Evolutionary conservation across 2,113 vertebrate genomes (phyloP), one percentile per base, ranked within the genome.

Genomic region (Mixornis gularis): DNA sequence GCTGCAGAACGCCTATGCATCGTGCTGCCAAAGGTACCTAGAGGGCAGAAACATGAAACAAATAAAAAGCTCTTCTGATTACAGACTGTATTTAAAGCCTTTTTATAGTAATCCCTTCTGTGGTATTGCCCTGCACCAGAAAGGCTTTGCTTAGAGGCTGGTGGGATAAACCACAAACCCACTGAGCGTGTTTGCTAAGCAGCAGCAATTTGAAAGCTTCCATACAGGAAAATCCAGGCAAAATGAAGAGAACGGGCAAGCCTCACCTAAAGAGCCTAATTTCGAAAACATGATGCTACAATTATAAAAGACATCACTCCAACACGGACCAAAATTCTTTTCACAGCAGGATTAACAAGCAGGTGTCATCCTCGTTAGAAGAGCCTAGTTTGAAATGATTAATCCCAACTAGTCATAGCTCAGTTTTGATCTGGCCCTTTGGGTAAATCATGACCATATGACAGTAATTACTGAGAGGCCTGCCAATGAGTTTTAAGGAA

Each of bases 61-160:
- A 96, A 96, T 96, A 96, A 94, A 96, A 96, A 93, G 87, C 92
- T 89, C 91, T 90, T 96, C 93, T 96, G 95, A 95, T 95, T 96
- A 95, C 55, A 93, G 93, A 51, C 86, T 90, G 79, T 87, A 95
- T 96, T 95, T 96, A 96, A 96, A 90, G 89, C 80, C 79, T 95
- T 96, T 96, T 94, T 81, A 60, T 63, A 94, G 83, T 96, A 96
- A 96, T 96, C 92, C 92, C 92, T 93, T 95, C 86, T 96, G 95
- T 94, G 93, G 73, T 81, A 81, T 80, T 95, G 93, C 89, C 92
- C 93, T 90, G 74, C 71, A 92, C 76, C 89, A 92, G 87, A 89
- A 96, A 91, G 82, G 81, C 91, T 97, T 94, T 96, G 78, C 92
- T 96, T 68, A 77, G 89, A 94, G 68, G 85, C 82, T 87, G 53